Percentiles rank a stretch among this genome's conserved stretches.
phyloP scores from a whole-genome alignment of 1,140 invertebrate species.

The Drosophila serrata region DNA sequence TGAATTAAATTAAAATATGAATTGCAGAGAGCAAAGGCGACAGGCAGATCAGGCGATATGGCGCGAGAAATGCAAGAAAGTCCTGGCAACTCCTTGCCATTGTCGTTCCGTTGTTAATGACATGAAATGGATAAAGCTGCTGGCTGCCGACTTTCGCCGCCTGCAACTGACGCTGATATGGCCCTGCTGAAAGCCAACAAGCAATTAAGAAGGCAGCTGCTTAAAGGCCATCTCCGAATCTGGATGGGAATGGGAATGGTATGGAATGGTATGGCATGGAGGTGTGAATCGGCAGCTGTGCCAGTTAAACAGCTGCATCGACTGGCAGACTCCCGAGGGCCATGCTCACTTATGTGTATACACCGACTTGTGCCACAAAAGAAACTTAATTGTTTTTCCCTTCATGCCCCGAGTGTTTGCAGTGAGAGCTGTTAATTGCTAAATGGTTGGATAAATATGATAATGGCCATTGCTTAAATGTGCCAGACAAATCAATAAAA shows the following conservation, averaged over 20 bases:
- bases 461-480: conserved; percentile 32
- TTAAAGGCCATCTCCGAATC: conserved; percentile 18
- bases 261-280: not conserved
- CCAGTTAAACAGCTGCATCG: not conserved
- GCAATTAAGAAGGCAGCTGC: conserved; percentile 52
- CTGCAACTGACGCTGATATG: conserved; percentile 55
- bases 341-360: conserved; percentile 7
- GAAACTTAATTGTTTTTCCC: conserved; percentile 46
- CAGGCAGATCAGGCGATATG: conserved; percentile 27
- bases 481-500: conserved; percentile 12
- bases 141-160: conserved; percentile 14
- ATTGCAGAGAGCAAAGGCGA: conserved; percentile 20
- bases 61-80: conserved; percentile 30
- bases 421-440: conserved; percentile 42
- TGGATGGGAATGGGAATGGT: not conserved
- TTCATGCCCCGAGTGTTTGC: conserved; percentile 16
- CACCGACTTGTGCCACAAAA: conserved; percentile 30
- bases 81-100: conserved; percentile 7
- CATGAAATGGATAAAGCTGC: conserved; percentile 46
- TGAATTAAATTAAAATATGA: conserved; percentile 65
- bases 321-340: not conserved
- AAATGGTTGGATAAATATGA: conserved; percentile 32
- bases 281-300: conserved; percentile 26
- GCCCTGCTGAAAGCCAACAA: conserved; percentile 44
- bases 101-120: conserved; percentile 40